These are phyloP conservation scores for Patella depressa DNA, from an alignment of 2,888 invertebrate species.

Conservation along the genomic window DNA sequence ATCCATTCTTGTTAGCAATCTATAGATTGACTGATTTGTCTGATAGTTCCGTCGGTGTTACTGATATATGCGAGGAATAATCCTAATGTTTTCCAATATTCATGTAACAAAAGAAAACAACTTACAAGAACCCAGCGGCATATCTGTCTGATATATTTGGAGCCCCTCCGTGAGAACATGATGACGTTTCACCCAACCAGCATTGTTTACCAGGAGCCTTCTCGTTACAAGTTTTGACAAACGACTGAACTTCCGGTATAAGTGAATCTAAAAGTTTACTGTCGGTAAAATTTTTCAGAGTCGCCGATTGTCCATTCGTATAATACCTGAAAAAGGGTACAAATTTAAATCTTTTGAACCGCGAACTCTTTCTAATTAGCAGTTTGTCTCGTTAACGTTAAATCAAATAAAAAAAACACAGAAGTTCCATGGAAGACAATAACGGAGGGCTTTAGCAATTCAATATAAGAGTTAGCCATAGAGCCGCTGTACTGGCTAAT, in stretches of 20 bases:
- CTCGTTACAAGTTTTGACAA: background rate
- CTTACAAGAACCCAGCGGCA: background rate
- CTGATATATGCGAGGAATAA: no score
- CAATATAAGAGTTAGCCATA: no score
- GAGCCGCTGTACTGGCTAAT: no score
- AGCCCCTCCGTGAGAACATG: background rate
- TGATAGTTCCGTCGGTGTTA: no score
- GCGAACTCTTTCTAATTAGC: constrained; percentile 40
- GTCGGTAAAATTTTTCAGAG: constrained; percentile 78
- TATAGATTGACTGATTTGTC: no score
- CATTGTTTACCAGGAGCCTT: background rate
- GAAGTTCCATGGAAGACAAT: no score
- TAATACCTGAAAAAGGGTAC: constrained; percentile 58
- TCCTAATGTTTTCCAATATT: no score
- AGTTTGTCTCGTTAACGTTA: no score
- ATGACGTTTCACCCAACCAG: background rate
- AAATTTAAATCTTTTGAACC: no score
- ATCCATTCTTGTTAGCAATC: constrained; percentile 73
- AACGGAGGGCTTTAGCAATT: no score
- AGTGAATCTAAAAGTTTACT: constrained; percentile 78
- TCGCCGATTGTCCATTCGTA: constrained; percentile 77
- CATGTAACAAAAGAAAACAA: no score
- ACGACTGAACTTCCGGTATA: constrained; percentile 52
- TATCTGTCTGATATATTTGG: background rate
- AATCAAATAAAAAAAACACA: no score